Evolutionary conservation across 30 jellyfish, hydroid and myxozoan genomes (phyloP).

Genomic region (Aurelia sp.): DNA sequence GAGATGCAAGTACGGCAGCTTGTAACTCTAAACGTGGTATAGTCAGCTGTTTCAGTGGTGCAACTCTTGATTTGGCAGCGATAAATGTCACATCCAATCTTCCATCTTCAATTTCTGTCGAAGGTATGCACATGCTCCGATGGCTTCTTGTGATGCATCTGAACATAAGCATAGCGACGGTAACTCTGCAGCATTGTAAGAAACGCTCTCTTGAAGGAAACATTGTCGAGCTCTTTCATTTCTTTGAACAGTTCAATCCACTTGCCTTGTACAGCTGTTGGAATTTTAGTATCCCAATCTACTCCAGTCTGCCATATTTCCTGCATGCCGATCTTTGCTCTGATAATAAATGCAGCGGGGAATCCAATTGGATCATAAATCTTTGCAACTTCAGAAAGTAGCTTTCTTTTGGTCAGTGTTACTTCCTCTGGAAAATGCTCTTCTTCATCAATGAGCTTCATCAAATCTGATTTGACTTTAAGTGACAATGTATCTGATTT

Average conservation of each 20-base stretch:
- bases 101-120: constrained; percentile 60
- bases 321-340: constrained; percentile 64
- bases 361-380: constrained; percentile 69
- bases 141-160: constrained; percentile 75
- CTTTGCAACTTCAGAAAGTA: constrained; percentile 67
- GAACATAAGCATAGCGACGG: constrained; percentile 52
- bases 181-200: constrained; percentile 61
- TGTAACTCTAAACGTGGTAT: too few species aligned
- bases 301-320: constrained; percentile 62
- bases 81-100: constrained; percentile 37
- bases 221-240: constrained; percentile 58
- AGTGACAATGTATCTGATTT: constrained; percentile 68
- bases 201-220: constrained; percentile 57
- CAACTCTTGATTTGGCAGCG: constrained; percentile 14
- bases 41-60: too few species aligned
- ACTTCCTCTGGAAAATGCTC: constrained; percentile 39
- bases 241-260: constrained; percentile 26
- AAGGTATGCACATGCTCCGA: constrained; percentile 78
- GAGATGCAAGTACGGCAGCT: too few species aligned
- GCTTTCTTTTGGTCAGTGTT: constrained; percentile 62
- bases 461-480: constrained; percentile 59
- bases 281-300: constrained; percentile 49
- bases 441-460: constrained; percentile 68
- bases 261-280: constrained; percentile 13
- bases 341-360: constrained; percentile 72